These are phyloP conservation scores for Aphidoletes aphidimyza DNA, from an alignment of 2,888 invertebrate genomes.

Conservation along the genomic window DNA sequence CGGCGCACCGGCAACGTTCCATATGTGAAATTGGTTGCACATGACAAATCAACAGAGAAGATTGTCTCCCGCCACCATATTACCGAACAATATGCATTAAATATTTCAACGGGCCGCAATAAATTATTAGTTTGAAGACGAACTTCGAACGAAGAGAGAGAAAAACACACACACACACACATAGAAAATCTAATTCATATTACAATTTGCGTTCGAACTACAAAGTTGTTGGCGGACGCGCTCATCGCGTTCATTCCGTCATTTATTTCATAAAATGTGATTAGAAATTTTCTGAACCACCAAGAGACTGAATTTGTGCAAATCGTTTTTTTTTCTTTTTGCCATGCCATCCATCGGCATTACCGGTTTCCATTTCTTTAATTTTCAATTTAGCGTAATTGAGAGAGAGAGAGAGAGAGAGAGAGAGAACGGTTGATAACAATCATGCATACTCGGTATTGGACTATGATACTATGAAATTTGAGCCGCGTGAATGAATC, in stretches of 20 bases:
- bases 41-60: constrained; percentile 34
- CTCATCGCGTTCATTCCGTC: too few species aligned
- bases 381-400: constrained; percentile 14
- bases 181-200: constrained; percentile 1
- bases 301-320: too few species aligned
- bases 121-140: constrained; percentile 33
- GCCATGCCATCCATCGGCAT: neutral
- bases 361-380: neutral
- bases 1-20: too few species aligned
- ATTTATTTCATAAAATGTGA: neutral
- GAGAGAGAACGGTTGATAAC: too few species aligned
- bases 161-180: neutral
- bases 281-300: neutral
- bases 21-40: constrained; percentile 42
- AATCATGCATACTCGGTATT: neutral
- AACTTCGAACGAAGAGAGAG: too few species aligned
- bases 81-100: constrained; percentile 32
- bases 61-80: neutral
- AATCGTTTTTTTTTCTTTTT: neutral
- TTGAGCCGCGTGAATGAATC: constrained; percentile 26
- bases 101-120: neutral
- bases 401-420: too few species aligned
- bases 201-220: neutral
- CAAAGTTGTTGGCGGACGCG: too few species aligned
- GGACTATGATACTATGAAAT: constrained; percentile 34